Evolutionary conservation across 2,113 vertebrate genomes (phyloP), one percentile per base, ranked within the genome.

Genomic region (Passer montanus): DNA sequence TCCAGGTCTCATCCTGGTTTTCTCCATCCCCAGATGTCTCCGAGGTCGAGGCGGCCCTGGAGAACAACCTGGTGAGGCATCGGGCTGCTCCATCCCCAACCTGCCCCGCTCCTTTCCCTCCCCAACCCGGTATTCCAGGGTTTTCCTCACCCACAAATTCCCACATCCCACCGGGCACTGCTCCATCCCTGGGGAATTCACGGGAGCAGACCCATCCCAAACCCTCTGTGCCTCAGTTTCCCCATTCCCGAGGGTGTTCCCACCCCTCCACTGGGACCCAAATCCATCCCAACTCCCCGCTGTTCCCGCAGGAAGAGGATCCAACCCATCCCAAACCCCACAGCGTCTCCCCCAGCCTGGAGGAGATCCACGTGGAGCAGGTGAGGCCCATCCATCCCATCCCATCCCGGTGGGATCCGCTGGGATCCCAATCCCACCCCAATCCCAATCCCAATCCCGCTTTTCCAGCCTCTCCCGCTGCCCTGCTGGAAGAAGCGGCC

Each of bases 11-110:
- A 93, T 33, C 35, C 39, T 6, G 5, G 4, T n/a, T 72, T 41
- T 44, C 11, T 86, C 37, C 8, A 0, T 83, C 76, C 14, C 58
- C n/a, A 6, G 13, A 49, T 33, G 4, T 53, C 24, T 23, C 59
- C 1, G 2, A 3, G 18, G 22, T 37, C 0, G 13, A 84, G 37
- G 18, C 39, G 35, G 13, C 56, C 23, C 31, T 12, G 59, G 93
- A 91, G 22, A 87, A 60, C 7, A 15, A 76, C 35, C 11, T 15
- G 95, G 97, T 97, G 82, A 97, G 96, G 74, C 39, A 4, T 15
- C 3, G 0, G 1, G 39, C 13, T 0, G 2, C 22, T 88, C 64
- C n/a, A 30, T 19, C 68, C 1, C 22, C 0, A 20, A 47, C 1
- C 0, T 1, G 24, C 2, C 4, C 24, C 20, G 33, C 64, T n/a